Evolutionary conservation across 2,113 vertebrate species (phyloP), one percentile per base, ranked within the genome.

Genomic region (Thermophis baileyi): DNA sequence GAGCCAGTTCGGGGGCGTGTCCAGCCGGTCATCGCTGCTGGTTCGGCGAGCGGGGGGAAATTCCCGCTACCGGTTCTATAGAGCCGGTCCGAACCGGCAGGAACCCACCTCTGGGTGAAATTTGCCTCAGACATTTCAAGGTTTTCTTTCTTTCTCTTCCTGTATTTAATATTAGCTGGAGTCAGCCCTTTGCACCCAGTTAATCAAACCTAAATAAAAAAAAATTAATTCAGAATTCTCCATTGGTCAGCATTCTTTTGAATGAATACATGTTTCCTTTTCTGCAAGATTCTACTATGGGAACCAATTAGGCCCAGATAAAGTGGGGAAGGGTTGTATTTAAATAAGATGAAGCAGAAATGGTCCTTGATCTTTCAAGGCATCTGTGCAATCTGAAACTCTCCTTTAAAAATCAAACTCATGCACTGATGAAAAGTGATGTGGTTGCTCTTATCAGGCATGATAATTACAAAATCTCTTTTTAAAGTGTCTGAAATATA

Each of bases 401-500:
- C 49, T 88, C 54, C 85, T 96, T 93, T 95, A 81, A 94, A 95
- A 96, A 96, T 96, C 95, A 96, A 95, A 95, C 90, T 90, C 49
- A 90, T 86, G 0, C 85, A 51, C 91, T 95, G 94, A 94, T 91
- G 94, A 94, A 57, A 94, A 95, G 46, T 87, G 49, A 94, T 88
- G 94, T 63, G 87, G 93, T 90, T 94, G 11, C 60, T 94, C 88
- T 95, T 95, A 96, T 95, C 93, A 94, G 24, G 44, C 0, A 0
- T 85, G 53, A 91, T 97, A 96, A 97, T 95, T 94, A 95, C 69
- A 91, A 95, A 95, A 85, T 46, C 8, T 51, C 27, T 81, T 89
- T 54, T 93, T 74, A 60, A 93, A 60, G 5, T 24, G 91, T 57
- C 60, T 0, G 93, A 96, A 95, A 95, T 88, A 91, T 94, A 95